These are phyloP conservation scores for Macroglossus sobrinus DNA, from an alignment of 2,113 vertebrate genomes.

Conservation along the genomic window DNA sequence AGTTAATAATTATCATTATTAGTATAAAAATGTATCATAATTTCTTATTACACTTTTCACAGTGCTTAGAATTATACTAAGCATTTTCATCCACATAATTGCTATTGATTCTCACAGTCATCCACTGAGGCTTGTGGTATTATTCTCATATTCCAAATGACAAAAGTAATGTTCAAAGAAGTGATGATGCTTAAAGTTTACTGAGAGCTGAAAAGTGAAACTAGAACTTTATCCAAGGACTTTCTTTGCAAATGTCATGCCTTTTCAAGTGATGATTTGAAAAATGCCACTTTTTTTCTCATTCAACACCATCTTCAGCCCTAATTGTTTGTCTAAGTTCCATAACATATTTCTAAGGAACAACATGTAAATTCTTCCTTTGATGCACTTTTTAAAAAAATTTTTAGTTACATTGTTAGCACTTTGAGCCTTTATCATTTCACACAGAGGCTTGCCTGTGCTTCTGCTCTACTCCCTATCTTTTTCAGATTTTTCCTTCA, in stretches of 20 bases:
- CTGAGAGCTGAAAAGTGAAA: not conserved
- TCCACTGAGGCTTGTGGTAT: not conserved
- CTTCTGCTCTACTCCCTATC: not conserved
- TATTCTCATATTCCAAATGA: not conserved
- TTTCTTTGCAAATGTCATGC: not conserved
- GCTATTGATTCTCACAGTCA: not conserved
- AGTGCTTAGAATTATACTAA: not conserved
- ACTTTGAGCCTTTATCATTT: not conserved
- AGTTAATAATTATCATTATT: slow-evolving; percentile 8
- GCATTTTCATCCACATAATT: not conserved
- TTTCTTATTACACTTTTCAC: not conserved
- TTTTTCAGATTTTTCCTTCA: not conserved
- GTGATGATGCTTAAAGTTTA: not conserved
- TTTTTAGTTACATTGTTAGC: not conserved
- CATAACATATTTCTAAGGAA: not conserved
- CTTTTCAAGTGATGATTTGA: not conserved
- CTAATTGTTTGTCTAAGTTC: not conserved
- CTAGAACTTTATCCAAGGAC: not conserved
- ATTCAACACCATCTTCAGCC: not conserved
- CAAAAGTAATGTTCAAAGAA: not conserved
- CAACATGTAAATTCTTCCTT: not conserved
- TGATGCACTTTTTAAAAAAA: not conserved
- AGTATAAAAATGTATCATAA: not conserved
- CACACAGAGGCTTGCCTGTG: not conserved
- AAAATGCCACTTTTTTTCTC: not conserved